Evolutionary conservation across 1,140 invertebrate species (phyloP).

Genomic region (Meloidogyne floridensis): DNA sequence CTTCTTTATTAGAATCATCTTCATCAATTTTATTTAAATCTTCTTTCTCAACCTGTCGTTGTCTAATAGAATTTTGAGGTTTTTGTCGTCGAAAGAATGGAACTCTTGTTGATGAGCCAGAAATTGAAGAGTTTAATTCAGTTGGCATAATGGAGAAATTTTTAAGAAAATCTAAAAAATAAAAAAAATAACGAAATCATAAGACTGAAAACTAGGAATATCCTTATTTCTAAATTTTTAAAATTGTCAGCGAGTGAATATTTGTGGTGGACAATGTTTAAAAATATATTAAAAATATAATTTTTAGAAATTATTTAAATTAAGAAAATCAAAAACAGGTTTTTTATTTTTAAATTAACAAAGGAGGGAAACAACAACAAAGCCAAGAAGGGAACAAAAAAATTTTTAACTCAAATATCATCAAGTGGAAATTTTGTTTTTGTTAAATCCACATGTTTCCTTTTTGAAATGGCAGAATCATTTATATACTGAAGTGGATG

Average conservation of each 20-base stretch:
- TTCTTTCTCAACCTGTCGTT: background rate
- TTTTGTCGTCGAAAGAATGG: background rate
- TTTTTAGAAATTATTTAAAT: too few relatives aligned
- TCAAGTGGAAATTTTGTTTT: background rate
- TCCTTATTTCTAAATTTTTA: too few relatives aligned
- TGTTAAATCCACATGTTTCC: background rate
- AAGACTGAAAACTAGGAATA: too few relatives aligned
- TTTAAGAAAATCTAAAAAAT: background rate
- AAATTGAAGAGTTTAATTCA: background rate
- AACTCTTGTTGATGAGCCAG: background rate
- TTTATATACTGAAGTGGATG: background rate
- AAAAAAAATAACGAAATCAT: conserved; percentile 1
- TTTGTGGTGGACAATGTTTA: too few relatives aligned
- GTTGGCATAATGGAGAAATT: background rate
- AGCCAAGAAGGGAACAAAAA: background rate
- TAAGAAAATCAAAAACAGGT: background rate
- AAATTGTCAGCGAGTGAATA: too few relatives aligned
- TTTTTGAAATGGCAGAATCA: background rate
- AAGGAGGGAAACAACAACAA: background rate
- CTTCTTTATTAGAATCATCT: background rate
- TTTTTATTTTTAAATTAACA: background rate
- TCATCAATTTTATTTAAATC: conserved; percentile 1
- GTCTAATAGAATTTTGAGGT: background rate
- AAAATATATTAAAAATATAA: too few relatives aligned
- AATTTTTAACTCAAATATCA: background rate